Base-by-base conservation (phyloP, 2,888 invertebrate genomes). In the Agrotis clavis region DNA sequence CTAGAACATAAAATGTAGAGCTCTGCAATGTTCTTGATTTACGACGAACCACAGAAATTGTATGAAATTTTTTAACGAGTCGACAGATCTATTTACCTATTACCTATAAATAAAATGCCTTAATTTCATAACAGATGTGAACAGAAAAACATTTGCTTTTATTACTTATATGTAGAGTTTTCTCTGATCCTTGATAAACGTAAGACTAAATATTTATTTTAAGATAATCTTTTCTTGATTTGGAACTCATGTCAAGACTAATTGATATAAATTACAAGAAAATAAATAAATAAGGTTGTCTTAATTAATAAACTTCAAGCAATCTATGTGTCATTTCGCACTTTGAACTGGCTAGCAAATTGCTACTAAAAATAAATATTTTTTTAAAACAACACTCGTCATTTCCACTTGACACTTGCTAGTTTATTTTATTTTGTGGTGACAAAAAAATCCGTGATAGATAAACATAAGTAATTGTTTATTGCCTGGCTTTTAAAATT, bases 21-120 rank as follows among this genome's bases (percentile, higher is more conserved):
- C 48, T 69, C 59, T 60, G 56, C 35, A 56, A 62, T 57, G 47
- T 47, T 45, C 21, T 57, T 57, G 61, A 79, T 67, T 62, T 57
- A 74, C 41, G 48, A n/a, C n/a, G 16, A 21, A 25, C 47, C 50
- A 48, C n/a, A 48, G 9, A 50, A 14, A 2, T 16, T 25, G 18
- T 35, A 16, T 51, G n/a, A 13, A 30, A 16, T 41, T 66, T 65
- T 50, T 30, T 2, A 51, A 45, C 5, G 1, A 25, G 5, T 48
- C 48, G 18, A 30, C 18, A 50, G 11, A 11, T 74, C 18, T 57
- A 47, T 51, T 25, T 18, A 18, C 9, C 6, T 14, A 16, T 41
- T 35, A 75, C 0, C 14, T 60, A 67, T 13, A 5, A n/a, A 19
- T 30, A 18, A 47, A n/a, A 61, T 35, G 16, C 9, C 19, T 45